These are phyloP conservation scores for Uria aalge DNA, from an alignment of 2,113 vertebrate genomes.

Conservation along the genomic window DNA sequence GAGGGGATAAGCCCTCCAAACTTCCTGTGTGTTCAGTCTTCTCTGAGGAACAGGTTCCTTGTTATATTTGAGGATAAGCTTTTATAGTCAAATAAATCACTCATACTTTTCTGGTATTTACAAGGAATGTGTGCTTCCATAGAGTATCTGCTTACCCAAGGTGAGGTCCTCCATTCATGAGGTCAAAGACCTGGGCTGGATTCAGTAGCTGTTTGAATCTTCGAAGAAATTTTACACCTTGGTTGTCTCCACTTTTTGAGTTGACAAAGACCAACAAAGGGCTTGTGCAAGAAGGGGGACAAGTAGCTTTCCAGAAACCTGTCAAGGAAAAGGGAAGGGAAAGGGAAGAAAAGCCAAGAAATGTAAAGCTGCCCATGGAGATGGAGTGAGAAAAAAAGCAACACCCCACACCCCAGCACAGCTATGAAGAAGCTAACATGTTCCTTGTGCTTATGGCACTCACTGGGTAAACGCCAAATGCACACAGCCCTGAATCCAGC, in stretches of 20 bases:
- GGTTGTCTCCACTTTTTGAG: constrained; percentile 97
- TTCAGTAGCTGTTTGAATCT: constrained; percentile 97
- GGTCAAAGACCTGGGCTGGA: constrained; percentile 96
- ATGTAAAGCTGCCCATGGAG: neutral
- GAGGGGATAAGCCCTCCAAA: neutral
- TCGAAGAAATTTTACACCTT: constrained; percentile 94
- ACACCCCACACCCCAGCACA: neutral
- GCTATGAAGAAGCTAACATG: neutral
- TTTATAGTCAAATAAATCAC: neutral
- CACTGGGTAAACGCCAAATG: neutral
- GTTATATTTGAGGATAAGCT: neutral
- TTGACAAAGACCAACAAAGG: constrained; percentile 96
- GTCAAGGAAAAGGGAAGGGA: neutral
- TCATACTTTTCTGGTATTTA: neutral
- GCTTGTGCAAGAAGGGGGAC: constrained; percentile 93
- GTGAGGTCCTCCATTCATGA: constrained; percentile 98
- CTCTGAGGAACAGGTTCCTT: neutral
- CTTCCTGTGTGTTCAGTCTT: neutral
- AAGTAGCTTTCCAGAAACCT: constrained; percentile 98
- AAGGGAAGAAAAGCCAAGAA: neutral
- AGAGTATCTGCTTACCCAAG: constrained; percentile 83
- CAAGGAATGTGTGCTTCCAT: neutral
- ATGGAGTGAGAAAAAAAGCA: neutral
- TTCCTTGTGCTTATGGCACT: neutral
- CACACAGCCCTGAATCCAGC: neutral